Evolutionary conservation across 2,113 vertebrate genomes (phyloP).

Genomic region (Lophura nycthemera): DNA sequence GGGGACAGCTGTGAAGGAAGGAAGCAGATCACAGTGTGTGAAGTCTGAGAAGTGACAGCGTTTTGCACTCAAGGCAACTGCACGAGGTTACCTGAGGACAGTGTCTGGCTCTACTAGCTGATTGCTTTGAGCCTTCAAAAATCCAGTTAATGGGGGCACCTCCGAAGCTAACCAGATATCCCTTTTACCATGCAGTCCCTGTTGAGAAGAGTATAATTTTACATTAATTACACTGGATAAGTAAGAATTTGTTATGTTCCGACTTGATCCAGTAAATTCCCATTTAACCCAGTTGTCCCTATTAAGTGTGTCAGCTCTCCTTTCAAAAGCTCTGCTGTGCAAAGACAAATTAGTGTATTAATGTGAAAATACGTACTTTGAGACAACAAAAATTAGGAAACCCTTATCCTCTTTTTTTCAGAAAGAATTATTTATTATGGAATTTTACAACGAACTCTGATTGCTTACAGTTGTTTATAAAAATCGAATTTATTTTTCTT

Average conservation of each 20-base stretch:
- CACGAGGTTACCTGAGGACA: conserved; percentile 73
- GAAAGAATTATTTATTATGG: not conserved
- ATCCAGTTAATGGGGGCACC: conserved; percentile 40
- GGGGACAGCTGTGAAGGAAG: conserved; percentile 16
- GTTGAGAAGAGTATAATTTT: conserved; percentile 61
- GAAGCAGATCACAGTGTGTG: conserved; percentile 10
- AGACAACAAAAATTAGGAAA: conserved; percentile 14
- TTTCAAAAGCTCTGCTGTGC: conserved; percentile 23
- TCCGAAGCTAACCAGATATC: conserved; percentile 60
- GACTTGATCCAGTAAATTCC: conserved; percentile 64
- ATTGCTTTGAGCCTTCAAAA: conserved; percentile 27
- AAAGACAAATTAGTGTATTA: conserved; percentile 27
- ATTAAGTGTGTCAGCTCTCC: conserved; percentile 55
- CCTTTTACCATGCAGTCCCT: conserved; percentile 11
- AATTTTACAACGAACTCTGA: not conserved
- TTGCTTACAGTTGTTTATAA: not conserved
- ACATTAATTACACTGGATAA: conserved; percentile 54
- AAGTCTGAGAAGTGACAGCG: conserved; percentile 62
- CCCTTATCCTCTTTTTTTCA: not conserved
- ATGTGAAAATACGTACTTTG: not conserved
- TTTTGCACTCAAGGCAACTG: conserved; percentile 61
- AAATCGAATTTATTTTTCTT: not conserved
- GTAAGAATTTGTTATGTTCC: conserved; percentile 54
- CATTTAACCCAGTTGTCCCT: conserved; percentile 65
- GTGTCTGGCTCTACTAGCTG: conserved; percentile 52